Evolutionary conservation across 1,140 invertebrate species (phyloP), one percentile per base, ranked within the genome.

Genomic region (Drosophila sproati): DNA sequence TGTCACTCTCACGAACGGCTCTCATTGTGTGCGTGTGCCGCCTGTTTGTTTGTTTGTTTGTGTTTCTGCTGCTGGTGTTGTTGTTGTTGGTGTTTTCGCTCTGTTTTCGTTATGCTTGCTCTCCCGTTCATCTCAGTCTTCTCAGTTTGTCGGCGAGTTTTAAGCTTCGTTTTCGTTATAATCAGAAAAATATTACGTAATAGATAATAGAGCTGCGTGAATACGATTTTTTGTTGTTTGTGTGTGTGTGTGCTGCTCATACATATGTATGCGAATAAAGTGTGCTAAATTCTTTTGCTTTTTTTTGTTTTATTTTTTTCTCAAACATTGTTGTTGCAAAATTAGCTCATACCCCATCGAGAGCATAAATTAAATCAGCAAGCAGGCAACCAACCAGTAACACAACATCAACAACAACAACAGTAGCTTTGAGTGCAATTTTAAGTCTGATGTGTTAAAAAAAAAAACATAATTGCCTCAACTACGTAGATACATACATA

Each of bases 111-210:
- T 80, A 32, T 76, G 72, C 50, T 45, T 54, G 31, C 79, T 55
- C 60, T 66, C 57, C 35, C 62, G 54, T 50, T 66, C 54, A 50
- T 66, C 56, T 61, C 72, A 12, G 50, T 60, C 71, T 55, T 20
- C 48, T 43, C 10, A n/a, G 35, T 63, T 43, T 64, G 68, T 73
- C 70, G 72, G 57, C 66, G 68, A 82, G 80, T 80, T 78, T 88
- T 70, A 89, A 88, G 85, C 85, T 88, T 85, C 85, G 81, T 85
- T 89, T 88, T 90, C 83, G 67, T 81, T 73, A 77, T 73, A 77
- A 77, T 74, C 72, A 74, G 51, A 80, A 88, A 89, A 89, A 89
- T 85, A 88, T 88, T 88, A 88, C 85, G 85, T 88, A 88, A 88
- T 88, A 88, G 78, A 73, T 85, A 85, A 88, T 85, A 89, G 68